Evolutionary conservation across 2,797 vertebrate species (phyloP).

Genomic region (Hyperoplus lanceolatus): DNA sequence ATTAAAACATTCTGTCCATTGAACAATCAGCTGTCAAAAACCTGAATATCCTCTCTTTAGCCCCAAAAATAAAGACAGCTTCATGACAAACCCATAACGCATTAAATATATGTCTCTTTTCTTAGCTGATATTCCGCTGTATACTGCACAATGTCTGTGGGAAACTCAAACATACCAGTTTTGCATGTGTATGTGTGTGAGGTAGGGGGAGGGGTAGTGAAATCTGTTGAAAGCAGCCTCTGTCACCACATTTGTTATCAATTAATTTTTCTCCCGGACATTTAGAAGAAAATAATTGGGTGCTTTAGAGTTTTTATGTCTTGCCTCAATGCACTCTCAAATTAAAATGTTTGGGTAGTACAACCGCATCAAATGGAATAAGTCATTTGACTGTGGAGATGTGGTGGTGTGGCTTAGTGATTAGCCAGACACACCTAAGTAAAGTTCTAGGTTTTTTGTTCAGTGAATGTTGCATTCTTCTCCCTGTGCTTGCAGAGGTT

Average conservation of each 20-base stretch:
- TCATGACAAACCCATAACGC: constrained; percentile 3
- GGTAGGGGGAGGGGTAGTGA: background rate
- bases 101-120: constrained; percentile 16
- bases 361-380: constrained; percentile 37
- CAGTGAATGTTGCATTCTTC: background rate
- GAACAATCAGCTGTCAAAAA: background rate
- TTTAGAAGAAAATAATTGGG: constrained; percentile 28
- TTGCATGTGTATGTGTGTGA: constrained; percentile 5
- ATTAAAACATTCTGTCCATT: background rate
- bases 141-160: background rate
- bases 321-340: constrained; percentile 31
- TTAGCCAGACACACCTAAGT: constrained; percentile 15
- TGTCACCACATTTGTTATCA: constrained; percentile 41
- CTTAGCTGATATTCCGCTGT: constrained; percentile 19
- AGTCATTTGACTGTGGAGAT: constrained; percentile 19
- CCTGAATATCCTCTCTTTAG: background rate
- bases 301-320: constrained; percentile 25
- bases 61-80: background rate
- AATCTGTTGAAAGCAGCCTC: constrained; percentile 29
- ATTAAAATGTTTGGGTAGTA: constrained; percentile 30
- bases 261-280: constrained; percentile 29
- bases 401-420: constrained; percentile 9
- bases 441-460: background rate
- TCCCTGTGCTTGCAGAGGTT: background rate
- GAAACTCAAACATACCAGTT: constrained; percentile 11